phyloP scores from a whole-genome alignment of 2,888 invertebrate genomes.

The Oscheius sp. region DNA sequence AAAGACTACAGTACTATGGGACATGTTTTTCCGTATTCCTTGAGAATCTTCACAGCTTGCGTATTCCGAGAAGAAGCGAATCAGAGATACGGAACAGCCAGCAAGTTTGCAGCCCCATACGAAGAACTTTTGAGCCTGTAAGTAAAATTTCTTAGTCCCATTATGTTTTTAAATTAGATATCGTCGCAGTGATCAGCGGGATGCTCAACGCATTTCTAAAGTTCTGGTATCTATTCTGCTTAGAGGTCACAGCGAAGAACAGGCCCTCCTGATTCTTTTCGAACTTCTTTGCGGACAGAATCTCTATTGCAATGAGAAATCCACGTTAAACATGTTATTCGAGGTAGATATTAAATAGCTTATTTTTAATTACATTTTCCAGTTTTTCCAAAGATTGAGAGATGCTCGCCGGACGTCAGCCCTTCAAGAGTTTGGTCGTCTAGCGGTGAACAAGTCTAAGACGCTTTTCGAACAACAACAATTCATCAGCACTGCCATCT shows the following conservation, averaged over 20 bases:
- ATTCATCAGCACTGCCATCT: constrained; percentile 7
- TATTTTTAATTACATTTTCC: neutral
- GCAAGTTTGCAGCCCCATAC: constrained; percentile 11
- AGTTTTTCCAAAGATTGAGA: constrained; percentile 30
- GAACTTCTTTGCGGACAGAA: constrained; percentile 12
- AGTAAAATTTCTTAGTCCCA: neutral
- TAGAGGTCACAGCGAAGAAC: constrained; percentile 10
- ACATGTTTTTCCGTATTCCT: constrained; percentile 33
- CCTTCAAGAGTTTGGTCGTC: constrained; percentile 12
- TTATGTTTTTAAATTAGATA: constrained; percentile 13
- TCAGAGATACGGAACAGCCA: neutral
- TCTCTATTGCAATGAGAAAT: constrained; percentile 17
- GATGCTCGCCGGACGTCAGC: constrained; percentile 4
- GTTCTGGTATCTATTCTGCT: constrained; percentile 18
- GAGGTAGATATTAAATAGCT: neutral
- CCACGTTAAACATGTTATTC: constrained; percentile 20
- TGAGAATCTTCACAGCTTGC: constrained; percentile 33
- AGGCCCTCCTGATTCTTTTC: constrained; percentile 12
- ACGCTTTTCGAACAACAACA: constrained; percentile 6
- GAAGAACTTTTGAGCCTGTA: constrained; percentile 30
- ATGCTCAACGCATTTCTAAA: constrained; percentile 2
- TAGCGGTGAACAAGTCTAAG: constrained; percentile 10
- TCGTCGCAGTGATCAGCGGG: constrained; percentile 17
- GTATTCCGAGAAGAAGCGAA: constrained; percentile 34
- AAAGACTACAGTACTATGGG: constrained; percentile 34